Conservation (phyloP, 30 jellyfish, hydroid and myxozoan species). For the Euphysa ruthae region DNA sequence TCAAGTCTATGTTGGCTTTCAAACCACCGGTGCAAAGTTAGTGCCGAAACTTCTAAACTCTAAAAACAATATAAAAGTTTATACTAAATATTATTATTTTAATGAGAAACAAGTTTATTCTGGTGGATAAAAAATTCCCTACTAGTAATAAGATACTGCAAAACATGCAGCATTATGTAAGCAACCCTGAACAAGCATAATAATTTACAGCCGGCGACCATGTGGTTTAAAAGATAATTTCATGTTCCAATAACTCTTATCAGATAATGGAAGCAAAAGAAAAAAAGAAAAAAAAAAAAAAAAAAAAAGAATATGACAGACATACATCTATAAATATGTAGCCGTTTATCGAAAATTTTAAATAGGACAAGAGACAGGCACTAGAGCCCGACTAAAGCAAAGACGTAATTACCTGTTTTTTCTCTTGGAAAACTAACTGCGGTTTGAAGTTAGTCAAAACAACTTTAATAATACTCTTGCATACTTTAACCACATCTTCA, state of each 20-base stretch:
- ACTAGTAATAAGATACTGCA: neutral
- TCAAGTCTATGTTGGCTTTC: neutral
- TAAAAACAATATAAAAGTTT: neutral
- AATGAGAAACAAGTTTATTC: too few species aligned
- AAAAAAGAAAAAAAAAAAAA: neutral
- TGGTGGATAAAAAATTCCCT: too few species aligned
- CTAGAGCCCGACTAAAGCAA: too few species aligned
- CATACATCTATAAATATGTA: too few species aligned
- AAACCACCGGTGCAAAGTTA: neutral
- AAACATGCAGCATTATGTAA: too few species aligned
- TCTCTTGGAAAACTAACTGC: neutral
- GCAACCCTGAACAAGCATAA: too few species aligned
- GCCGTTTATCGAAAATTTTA: too few species aligned
- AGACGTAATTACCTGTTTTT: neutral
- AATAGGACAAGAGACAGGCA: too few species aligned
- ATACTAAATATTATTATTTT: neutral
- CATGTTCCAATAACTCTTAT: too few species aligned
- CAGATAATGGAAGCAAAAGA: neutral
- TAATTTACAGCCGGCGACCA: too few species aligned
- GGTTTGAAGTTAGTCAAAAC: neutral
- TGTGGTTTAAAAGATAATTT: too few species aligned
- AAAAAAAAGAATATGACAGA: neutral
- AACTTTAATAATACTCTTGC: neutral
- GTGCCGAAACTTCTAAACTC: neutral
- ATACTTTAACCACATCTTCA: neutral